Conservation (phyloP, 2,888 invertebrate species). For the Venusia cambrica region DNA sequence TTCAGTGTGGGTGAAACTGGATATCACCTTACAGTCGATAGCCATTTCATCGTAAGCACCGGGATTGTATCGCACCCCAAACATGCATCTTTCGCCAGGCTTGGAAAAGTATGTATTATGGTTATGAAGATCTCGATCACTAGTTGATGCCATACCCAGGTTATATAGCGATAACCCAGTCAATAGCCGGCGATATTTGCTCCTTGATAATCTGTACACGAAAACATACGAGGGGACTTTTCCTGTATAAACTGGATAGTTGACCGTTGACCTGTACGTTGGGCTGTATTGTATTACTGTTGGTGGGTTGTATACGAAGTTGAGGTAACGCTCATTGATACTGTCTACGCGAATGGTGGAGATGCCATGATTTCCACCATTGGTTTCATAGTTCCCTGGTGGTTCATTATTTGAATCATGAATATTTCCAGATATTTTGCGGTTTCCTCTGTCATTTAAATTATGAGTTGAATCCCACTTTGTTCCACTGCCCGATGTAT, state of each 20-base stretch:
- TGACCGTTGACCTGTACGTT: not conserved
- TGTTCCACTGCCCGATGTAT: too few species aligned
- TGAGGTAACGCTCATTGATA: too few species aligned
- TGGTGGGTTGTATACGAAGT: constrained; percentile 15
- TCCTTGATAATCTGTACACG: constrained; percentile 7
- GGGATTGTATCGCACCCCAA: constrained; percentile 5
- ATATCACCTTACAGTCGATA: constrained; percentile 10
- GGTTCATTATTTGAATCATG: too few species aligned
- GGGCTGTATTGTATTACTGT: constrained; percentile 4
- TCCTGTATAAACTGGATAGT: constrained; percentile 12
- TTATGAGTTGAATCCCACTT: too few species aligned
- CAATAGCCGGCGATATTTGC: constrained; percentile 10
- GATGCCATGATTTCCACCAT: too few species aligned
- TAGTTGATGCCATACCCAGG: constrained; percentile 6
- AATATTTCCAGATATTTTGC: too few species aligned
- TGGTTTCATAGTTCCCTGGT: too few species aligned
- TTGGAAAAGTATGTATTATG: constrained; percentile 4
- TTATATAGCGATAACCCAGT: constrained; percentile 16
- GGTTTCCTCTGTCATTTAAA: too few species aligned
- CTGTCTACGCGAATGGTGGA: too few species aligned
- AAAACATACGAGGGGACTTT: constrained; percentile 10
- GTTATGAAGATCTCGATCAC: not conserved
- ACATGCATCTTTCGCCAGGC: constrained; percentile 13
- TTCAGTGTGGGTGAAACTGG: constrained; percentile 8
- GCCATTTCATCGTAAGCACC: constrained; percentile 11